Evolutionary conservation across 2,797 vertebrate species (phyloP).

Genomic region (Catharus ustulatus): DNA sequence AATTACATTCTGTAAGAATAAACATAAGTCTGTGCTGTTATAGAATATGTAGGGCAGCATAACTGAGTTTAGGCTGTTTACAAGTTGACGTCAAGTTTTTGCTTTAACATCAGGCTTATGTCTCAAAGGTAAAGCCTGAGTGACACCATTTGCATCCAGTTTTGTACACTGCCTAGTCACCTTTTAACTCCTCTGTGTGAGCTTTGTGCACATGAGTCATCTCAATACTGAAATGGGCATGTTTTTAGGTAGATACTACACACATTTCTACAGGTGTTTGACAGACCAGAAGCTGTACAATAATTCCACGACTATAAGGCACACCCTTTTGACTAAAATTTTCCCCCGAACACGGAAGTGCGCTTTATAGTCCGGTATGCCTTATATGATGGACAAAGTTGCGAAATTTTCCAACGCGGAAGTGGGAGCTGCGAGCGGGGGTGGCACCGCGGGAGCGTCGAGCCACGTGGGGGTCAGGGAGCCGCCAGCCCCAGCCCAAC

Average conservation of each 20-base stretch:
- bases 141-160: not conserved
- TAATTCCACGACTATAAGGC: too few relatives aligned
- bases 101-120: not conserved
- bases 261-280: not conserved
- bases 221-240: not conserved
- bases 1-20: not conserved
- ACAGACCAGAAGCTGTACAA: not conserved
- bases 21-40: not conserved
- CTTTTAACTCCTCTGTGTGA: not conserved
- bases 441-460: too few relatives aligned
- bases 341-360: too few relatives aligned
- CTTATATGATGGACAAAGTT: too few relatives aligned
- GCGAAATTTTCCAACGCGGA: too few relatives aligned
- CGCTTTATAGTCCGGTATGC: too few relatives aligned
- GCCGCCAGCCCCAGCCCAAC: too few relatives aligned
- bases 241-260: not conserved
- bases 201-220: not conserved
- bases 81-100: not conserved
- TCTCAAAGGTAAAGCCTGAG: not conserved
- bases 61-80: not conserved
- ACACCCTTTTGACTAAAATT: too few relatives aligned
- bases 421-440: too few relatives aligned
- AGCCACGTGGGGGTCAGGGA: too few relatives aligned
- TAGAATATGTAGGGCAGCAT: not conserved
- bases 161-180: not conserved